These are phyloP conservation scores for Paedocypris micromegethes DNA, from an alignment of 2,797 vertebrate species.

Conservation along the genomic window DNA sequence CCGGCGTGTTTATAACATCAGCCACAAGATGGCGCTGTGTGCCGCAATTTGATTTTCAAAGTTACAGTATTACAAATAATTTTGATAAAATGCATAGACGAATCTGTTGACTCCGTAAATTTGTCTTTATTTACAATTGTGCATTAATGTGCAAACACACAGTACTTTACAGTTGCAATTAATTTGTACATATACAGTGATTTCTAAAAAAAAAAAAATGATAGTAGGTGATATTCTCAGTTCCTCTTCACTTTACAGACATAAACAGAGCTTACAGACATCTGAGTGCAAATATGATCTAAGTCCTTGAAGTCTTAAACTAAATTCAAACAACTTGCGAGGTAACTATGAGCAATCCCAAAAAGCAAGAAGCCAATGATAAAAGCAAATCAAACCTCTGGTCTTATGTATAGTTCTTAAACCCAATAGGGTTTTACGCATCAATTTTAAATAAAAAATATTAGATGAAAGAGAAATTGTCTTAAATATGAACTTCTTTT, in stretches of 20 bases:
- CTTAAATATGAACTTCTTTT: constrained; percentile 32
- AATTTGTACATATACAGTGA: neutral
- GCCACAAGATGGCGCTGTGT: constrained; percentile 51
- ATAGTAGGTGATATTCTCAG: neutral
- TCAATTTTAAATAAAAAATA: constrained; percentile 2
- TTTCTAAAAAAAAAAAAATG: constrained; percentile 2
- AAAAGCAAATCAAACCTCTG: neutral
- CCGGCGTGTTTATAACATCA: constrained; percentile 28
- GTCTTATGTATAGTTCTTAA: neutral
- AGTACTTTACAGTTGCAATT: neutral
- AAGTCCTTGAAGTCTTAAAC: neutral
- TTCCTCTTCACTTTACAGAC: neutral
- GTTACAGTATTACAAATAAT: too few species aligned
- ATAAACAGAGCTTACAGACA: neutral
- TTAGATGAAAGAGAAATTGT: constrained; percentile 10
- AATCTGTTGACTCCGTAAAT: constrained; percentile 12
- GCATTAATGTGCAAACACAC: constrained; percentile 30
- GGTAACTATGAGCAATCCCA: too few species aligned
- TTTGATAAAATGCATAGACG: neutral
- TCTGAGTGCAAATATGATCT: neutral
- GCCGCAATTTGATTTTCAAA: too few species aligned
- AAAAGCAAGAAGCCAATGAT: neutral
- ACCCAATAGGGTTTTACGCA: constrained; percentile 1
- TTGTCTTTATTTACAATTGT: constrained; percentile 53
- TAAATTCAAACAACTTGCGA: too few species aligned